Base-by-base conservation (phyloP, 2,888 invertebrate species). In the Drosophila setosimentum region DNA sequence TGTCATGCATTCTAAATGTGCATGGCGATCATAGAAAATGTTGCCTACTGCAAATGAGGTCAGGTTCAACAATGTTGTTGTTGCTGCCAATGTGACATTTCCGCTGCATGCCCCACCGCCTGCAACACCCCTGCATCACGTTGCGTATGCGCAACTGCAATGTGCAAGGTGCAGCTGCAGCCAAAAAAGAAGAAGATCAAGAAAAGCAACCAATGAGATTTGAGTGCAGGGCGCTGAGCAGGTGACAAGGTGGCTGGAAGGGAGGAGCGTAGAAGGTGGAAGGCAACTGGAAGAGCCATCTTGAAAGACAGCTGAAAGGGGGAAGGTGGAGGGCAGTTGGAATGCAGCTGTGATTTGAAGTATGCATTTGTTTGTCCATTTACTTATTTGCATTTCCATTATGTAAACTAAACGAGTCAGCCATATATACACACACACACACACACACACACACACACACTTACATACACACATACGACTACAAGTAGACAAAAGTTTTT, bases 331-430 rank as follows among this genome's bases (percentile, higher is more conserved):
- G 11, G 16, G 24, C 18, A n/a, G 27, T n/a, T 29, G 55, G 37
- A 37, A 37, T 27, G 55, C 55, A 24, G 48, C 53, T 40, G 63
- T 68, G 68, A 73, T 64, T 68, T 55, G 27, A 69, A 60, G 45
- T 29, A 57, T 66, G 77, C 68, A 83, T 49, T 66, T 76, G 50
- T 59, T 55, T 55, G 45, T 24, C 45, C 45, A n/a, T 50, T 63
- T 62, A 37, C 30, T 53, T 64, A 60, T 70, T 68, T 68, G 76
- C 64, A 61, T 68, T 60, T 68, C 35, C 71, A 78, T 83, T 87
- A 83, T 79, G 87, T 76, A 87, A 87, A 87, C 68, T 49, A 70
- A 71, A 45, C 45, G 68, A 67, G 50, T 50, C 50, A 48, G 74
- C 35, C 50, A 42, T 42, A 54, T 51, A 50, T 0, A 16, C 24